Evolutionary conservation across 2,797 vertebrate genomes (phyloP).

Genomic region (Menidia menidia): DNA sequence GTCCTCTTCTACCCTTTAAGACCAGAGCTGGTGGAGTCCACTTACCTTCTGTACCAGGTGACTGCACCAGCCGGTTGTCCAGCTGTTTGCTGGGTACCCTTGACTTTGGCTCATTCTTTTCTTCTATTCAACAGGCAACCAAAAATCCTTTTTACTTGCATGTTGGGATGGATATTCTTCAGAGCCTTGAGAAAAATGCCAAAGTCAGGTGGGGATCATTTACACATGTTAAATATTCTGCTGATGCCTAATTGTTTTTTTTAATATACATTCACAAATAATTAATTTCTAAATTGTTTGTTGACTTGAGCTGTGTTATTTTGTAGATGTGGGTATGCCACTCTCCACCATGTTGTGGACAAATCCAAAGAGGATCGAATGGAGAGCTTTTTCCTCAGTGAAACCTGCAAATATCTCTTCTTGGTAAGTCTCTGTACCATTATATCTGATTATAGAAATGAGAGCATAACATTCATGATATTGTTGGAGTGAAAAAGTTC

Average conservation of each 20-base stretch:
- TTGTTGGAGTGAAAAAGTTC: not conserved
- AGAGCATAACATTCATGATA: not conserved
- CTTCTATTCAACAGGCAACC: conserved; percentile 86
- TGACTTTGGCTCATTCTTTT: not conserved
- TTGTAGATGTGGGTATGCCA: conserved; percentile 96
- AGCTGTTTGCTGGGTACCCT: not conserved
- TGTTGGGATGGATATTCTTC: conserved; percentile 98
- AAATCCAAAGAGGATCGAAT: conserved; percentile 99
- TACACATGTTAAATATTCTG: not conserved
- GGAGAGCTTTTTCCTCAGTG: conserved; percentile 99
- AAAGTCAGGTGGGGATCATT: conserved; percentile 90
- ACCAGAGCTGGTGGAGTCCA: conserved; percentile 97
- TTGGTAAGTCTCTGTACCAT: conserved; percentile 81
- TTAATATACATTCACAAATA: not conserved
- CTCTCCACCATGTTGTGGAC: conserved; percentile 95
- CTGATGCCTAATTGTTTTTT: too few relatives aligned
- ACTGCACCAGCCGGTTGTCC: not conserved
- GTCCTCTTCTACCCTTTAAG: conserved; percentile 96
- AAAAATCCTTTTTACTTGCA: conserved; percentile 99
- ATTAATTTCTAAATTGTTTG: not conserved
- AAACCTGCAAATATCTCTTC: conserved; percentile 98
- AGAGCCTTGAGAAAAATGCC: conserved; percentile 96
- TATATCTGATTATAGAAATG: not conserved
- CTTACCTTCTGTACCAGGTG: conserved; percentile 98
- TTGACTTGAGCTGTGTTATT: conserved; percentile 15